These are phyloP conservation scores for Ochlodes sylvanus DNA, from an alignment of 2,888 invertebrate species.

Conservation along the genomic window DNA sequence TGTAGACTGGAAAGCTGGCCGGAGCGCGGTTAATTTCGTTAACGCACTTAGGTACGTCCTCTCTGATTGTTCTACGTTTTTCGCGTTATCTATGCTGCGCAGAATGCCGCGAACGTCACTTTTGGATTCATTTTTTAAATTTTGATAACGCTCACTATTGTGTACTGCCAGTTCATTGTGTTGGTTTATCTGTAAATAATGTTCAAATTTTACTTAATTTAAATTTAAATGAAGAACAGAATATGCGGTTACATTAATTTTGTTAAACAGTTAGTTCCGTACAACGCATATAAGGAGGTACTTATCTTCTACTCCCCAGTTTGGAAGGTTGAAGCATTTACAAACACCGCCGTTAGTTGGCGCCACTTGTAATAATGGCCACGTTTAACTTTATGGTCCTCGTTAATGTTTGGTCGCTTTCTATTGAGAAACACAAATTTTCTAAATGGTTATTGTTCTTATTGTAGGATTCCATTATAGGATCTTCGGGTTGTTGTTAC, in stretches of 20 bases:
- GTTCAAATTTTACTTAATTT: background rate
- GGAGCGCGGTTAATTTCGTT: constrained; percentile 40
- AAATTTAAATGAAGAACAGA: background rate
- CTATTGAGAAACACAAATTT: constrained; percentile 24
- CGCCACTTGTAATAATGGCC: constrained; percentile 48
- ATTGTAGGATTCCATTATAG: background rate
- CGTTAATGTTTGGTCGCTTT: constrained; percentile 42
- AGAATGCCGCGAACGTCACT: constrained; percentile 20
- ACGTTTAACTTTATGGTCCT: constrained; percentile 44
- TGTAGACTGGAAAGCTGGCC: constrained; percentile 49
- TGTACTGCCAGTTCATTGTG: background rate
- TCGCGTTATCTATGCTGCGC: constrained; percentile 33
- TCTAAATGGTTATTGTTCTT: constrained; percentile 23
- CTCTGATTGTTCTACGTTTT: constrained; percentile 22
- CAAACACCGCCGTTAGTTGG: constrained; percentile 42
- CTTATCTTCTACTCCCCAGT: background rate
- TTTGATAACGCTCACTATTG: constrained; percentile 8
- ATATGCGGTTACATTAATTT: background rate
- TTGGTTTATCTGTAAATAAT: background rate
- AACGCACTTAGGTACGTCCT: constrained; percentile 25
- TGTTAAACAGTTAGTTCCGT: background rate
- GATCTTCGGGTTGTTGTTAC: background rate
- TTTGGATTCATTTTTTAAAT: constrained; percentile 18
- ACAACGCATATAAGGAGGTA: constrained; percentile 3
- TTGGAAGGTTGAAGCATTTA: constrained; percentile 26